These are phyloP conservation scores for Erythrolamprus reginae DNA, from an alignment of 2,113 vertebrate genomes.

Conservation along the genomic window DNA sequence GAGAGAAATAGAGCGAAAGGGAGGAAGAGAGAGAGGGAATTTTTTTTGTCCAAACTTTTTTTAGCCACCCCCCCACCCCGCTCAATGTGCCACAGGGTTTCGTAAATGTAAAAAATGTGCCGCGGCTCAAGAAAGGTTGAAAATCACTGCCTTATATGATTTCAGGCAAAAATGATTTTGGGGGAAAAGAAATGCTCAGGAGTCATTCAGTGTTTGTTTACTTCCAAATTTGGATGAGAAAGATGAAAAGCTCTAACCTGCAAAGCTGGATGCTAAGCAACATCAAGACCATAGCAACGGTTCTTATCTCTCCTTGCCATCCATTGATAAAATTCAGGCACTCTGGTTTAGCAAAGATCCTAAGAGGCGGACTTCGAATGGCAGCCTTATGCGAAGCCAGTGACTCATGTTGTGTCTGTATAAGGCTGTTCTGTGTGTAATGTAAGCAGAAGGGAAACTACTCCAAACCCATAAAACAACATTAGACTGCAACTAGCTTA, in stretches of 20 bases:
- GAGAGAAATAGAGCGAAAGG: too few species aligned
- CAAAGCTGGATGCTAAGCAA: slow-evolving; percentile 5
- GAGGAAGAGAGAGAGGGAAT: too few species aligned
- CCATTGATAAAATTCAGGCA: slow-evolving; percentile 9
- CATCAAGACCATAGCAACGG: background rate
- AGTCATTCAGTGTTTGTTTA: background rate
- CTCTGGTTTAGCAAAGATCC: fast-evolving
- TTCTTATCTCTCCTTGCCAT: background rate
- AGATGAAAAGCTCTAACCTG: background rate
- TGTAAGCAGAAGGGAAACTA: background rate
- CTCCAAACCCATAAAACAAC: background rate
- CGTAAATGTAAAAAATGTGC: too few species aligned
- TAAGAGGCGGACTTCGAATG: background rate
- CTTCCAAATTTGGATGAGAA: background rate
- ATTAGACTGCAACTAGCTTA: background rate
- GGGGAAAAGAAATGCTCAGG: background rate
- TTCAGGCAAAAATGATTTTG: background rate
- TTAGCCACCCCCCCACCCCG: too few species aligned
- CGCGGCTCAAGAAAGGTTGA: too few species aligned
- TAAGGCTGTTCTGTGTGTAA: background rate
- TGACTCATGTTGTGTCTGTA: slow-evolving; percentile 8
- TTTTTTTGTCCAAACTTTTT: too few species aligned
- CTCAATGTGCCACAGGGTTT: too few species aligned
- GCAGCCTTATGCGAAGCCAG: background rate
- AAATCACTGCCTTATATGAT: background rate